These are phyloP conservation scores for Lithophane leautieri DNA, from an alignment of 2,888 invertebrate species.

Conservation along the genomic window DNA sequence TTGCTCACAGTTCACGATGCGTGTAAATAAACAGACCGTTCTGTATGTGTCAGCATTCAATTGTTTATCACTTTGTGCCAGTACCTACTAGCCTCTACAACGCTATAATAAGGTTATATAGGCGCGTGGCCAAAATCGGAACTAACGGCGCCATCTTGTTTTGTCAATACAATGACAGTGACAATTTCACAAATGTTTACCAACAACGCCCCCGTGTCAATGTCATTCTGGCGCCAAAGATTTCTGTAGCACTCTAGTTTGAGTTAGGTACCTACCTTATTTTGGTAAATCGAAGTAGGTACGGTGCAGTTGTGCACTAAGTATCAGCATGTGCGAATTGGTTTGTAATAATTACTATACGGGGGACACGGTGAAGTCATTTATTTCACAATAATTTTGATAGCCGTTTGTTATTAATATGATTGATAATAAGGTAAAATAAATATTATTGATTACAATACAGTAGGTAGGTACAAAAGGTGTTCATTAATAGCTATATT, in stretches of 20 bases:
- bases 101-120: not conserved
- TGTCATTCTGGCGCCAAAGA: not conserved
- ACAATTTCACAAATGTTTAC: not conserved
- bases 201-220: not conserved
- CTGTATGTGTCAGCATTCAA: constrained; percentile 15
- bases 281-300: not conserved
- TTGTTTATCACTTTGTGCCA: constrained; percentile 1
- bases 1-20: constrained; percentile 27
- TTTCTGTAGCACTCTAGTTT: not conserved
- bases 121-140: not conserved
- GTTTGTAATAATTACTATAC: constrained; percentile 32
- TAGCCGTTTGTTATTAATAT: constrained; percentile 22
- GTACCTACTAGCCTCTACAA: not conserved
- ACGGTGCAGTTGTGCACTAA: too few species aligned
- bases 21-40: constrained; percentile 27
- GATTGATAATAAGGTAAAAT: constrained; percentile 13
- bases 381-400: constrained; percentile 34
- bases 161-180: not conserved
- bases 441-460: not conserved
- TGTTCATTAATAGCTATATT: not conserved
- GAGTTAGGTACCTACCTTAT: not conserved
- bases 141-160: not conserved
- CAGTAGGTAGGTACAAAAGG: not conserved
- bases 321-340: constrained; percentile 5
- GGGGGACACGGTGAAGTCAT: constrained; percentile 2